Percentiles rank a stretch among this genome's conserved stretches.
Evolutionary conservation across 2,113 vertebrate species (phyloP).

Genomic region (Salminus brasiliensis): DNA sequence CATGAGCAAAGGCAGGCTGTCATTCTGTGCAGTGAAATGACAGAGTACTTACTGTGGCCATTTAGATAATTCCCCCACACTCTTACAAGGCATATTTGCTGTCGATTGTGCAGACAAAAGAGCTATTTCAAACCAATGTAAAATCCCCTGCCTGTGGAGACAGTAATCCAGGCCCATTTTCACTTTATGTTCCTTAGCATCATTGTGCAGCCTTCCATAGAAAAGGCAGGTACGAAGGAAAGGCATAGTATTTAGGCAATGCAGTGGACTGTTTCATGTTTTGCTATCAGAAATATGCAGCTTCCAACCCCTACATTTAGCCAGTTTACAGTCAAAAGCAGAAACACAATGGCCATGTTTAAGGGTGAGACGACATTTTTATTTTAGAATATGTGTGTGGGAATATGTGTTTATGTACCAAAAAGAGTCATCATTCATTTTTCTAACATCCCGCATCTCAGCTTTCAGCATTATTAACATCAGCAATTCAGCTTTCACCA

Average conservation of each 20-base stretch:
- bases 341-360: neutral
- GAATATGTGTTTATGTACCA: too few relatives aligned
- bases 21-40: constrained; percentile 34
- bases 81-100: constrained; percentile 38
- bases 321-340: neutral
- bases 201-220: neutral
- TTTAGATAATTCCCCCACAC: constrained; percentile 47
- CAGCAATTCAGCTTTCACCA: too few relatives aligned
- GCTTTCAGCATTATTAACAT: too few relatives aligned
- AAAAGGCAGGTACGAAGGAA: neutral
- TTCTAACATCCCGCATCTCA: too few relatives aligned
- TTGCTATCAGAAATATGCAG: neutral
- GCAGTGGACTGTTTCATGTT: neutral
- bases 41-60: constrained; percentile 33
- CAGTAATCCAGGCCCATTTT: constrained; percentile 32
- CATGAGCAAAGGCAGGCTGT: constrained; percentile 37
- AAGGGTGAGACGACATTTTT: too few relatives aligned
- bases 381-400: too few relatives aligned
- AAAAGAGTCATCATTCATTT: too few relatives aligned
- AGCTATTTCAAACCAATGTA: constrained; percentile 22
- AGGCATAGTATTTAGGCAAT: neutral
- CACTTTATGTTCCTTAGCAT: neutral
- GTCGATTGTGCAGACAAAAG: constrained; percentile 27
- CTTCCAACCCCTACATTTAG: neutral
- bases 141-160: constrained; percentile 31